These are phyloP conservation scores for Eurois occulta DNA, from an alignment of 2,888 invertebrate species.

Conservation along the genomic window DNA sequence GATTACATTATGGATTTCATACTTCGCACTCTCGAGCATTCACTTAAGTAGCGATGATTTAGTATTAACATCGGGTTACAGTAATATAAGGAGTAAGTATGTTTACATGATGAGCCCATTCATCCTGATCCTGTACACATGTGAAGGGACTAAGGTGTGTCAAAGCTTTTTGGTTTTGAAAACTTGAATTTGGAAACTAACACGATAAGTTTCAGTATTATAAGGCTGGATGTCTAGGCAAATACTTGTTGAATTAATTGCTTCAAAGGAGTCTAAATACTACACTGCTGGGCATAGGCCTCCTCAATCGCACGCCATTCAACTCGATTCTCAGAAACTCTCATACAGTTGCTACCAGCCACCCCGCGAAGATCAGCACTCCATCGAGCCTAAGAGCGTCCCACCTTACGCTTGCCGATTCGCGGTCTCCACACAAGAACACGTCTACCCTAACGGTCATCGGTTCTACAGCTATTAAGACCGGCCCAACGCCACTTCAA, in stretches of 20 bases:
- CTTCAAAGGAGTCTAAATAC: background rate
- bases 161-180: background rate
- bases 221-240: background rate
- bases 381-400: too few species aligned
- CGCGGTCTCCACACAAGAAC: too few species aligned
- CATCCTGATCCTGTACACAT: background rate
- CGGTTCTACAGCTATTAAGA: too few species aligned
- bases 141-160: background rate
- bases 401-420: too few species aligned
- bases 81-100: background rate
- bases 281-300: too few species aligned
- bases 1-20: slow-evolving; percentile 30
- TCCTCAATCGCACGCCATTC: too few species aligned
- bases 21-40: slow-evolving; percentile 1
- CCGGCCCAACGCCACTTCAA: too few species aligned
- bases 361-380: too few species aligned
- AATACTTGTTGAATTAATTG: background rate
- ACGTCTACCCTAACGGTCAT: too few species aligned
- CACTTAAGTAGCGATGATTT: slow-evolving; percentile 17
- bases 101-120: background rate
- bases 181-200: background rate
- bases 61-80: background rate
- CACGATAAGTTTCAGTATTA: background rate
- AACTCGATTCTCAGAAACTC: too few species aligned
- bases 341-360: too few species aligned